Evolutionary conservation across 92 coral and sea anemone species (phyloP).

Genomic region (Anthopleura xanthogrammica): DNA sequence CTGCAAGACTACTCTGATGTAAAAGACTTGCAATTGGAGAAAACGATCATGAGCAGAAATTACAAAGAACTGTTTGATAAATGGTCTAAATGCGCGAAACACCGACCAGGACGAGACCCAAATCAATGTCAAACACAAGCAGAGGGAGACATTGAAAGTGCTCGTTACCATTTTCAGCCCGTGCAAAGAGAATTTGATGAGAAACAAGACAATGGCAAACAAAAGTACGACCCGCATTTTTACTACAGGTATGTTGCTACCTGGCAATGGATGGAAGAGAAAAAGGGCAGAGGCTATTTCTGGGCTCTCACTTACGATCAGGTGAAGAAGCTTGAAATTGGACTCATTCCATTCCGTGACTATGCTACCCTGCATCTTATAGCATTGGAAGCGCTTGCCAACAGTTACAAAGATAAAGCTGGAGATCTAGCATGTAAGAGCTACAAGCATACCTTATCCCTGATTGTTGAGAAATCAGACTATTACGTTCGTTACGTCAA

Average conservation of each 20-base stretch:
- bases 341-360: conserved; percentile 26
- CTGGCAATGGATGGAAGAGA: conserved; percentile 23
- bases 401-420: not conserved
- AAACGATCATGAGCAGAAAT: not conserved
- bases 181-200: not conserved
- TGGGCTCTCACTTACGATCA: not conserved
- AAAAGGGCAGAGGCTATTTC: too few relatives aligned
- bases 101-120: not conserved
- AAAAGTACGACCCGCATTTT: conserved; percentile 18
- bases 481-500: conserved; percentile 8
- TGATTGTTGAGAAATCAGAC: not conserved
- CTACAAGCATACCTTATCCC: conserved; percentile 8
- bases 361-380: conserved; percentile 20
- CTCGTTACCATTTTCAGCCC: conserved; percentile 22
- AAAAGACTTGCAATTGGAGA: conserved; percentile 3
- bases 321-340: conserved; percentile 12
- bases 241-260: not conserved
- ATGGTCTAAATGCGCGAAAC: conserved; percentile 16
- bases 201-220: not conserved
- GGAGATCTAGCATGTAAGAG: not conserved
- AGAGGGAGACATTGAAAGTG: not conserved
- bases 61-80: conserved; percentile 18
- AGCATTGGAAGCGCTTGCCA: not conserved
- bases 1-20: conserved; percentile 22
- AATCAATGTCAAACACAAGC: conserved; percentile 6